Base-by-base conservation (phyloP, 2,113 vertebrate species). In the Oxyruncus cristatus region DNA sequence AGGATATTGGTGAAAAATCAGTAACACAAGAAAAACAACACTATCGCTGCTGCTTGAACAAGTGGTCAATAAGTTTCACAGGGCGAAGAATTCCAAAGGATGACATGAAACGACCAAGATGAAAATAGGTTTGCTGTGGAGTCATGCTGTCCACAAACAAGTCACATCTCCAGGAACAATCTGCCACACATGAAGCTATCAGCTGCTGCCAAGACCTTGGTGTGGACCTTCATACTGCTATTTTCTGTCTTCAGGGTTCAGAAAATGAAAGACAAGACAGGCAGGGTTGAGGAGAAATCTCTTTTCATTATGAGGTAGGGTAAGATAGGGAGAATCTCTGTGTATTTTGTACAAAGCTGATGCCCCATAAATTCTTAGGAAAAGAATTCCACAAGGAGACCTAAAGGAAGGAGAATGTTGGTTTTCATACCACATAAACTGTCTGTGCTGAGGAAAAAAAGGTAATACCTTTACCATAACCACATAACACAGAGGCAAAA, bases 31-130 rank as follows among this genome's bases (percentile, higher is more conserved):
- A 37, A 66, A 79, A 67, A 90, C 61, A 0, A 0, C 12, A 73
- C 30, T 62, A 22, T 15, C 50, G 16, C 15, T 78, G 12, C 15
- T 30, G 2, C 26, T 87, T 92, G 63, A 80, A 46, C 30, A 41
- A 83, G 33, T 4, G 8, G 12, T 16, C 53, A 85, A 0, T 28
- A 44, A 44, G 17, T 55, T 90, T 78, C 67, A 88, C 21, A 63
- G 32, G 44, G 41, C 33, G 55, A 93, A 75, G 44, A 80, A 47
- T 49, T 41, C 49, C 3, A 89, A 50, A 74, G 4, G 53, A 66
- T 0, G 0, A 8, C 18, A 39, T 4, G 5, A 61, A 89, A 72
- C 0, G 2, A 41, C 15, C 35, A 47, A 52, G 19, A 52, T 3
- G 11, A 55, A 82, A 74, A 72, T 0, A 82, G 9, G 15, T 63